Evolutionary conservation across 2,888 invertebrate genomes (phyloP).

Genomic region (Apamea monoglypha): DNA sequence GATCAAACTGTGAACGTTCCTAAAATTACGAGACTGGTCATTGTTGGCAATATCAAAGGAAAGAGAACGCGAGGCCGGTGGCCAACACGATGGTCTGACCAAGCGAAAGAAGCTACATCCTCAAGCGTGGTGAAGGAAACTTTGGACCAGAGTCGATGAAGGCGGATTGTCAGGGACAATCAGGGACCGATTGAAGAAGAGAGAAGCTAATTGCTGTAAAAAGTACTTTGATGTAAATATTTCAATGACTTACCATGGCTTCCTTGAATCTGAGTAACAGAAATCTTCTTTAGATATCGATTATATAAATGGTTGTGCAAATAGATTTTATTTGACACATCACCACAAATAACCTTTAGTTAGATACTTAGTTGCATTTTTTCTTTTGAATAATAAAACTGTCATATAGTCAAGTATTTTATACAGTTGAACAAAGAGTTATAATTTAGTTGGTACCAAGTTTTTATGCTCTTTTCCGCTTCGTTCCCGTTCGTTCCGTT

Average conservation of each 20-base stretch:
- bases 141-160: background rate
- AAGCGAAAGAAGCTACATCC: background rate
- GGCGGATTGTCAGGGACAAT: too few relatives aligned
- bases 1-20: too few relatives aligned
- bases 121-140: background rate
- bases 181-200: too few relatives aligned
- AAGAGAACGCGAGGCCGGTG: too few relatives aligned
- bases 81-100: background rate
- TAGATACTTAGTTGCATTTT: background rate
- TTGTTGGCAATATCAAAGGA: background rate
- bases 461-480: background rate
- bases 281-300: background rate
- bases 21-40: too few relatives aligned
- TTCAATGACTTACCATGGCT: too few relatives aligned
- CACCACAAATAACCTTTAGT: background rate
- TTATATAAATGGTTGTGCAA: background rate
- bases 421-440: background rate
- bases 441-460: background rate
- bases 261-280: background rate
- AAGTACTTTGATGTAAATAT: background rate
- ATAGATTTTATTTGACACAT: background rate
- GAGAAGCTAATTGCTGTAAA: background rate
- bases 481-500: too few relatives aligned
- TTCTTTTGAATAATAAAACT: background rate
- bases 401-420: background rate